Evolutionary conservation across 2,888 invertebrate species (phyloP).

Genomic region (Scrobipalpa costella): DNA sequence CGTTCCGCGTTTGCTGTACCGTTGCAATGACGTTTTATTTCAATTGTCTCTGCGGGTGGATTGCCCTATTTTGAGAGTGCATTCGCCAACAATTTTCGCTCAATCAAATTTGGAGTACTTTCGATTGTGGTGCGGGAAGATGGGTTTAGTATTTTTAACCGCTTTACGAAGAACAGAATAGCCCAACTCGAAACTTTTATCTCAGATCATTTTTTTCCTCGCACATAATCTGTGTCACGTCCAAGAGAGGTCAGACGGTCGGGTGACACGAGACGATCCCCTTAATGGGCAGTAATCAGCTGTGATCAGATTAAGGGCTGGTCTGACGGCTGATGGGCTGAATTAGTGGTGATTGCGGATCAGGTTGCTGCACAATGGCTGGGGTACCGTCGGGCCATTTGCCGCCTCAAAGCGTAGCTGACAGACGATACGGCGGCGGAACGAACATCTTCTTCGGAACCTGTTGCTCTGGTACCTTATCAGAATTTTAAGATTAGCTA

Average conservation of each 20-base stretch:
- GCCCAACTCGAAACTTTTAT: background rate
- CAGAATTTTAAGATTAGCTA: too few species aligned
- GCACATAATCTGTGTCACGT: slow-evolving; percentile 1
- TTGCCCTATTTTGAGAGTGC: slow-evolving; percentile 72
- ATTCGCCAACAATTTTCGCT: slow-evolving; percentile 60
- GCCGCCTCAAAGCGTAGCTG: slow-evolving; percentile 39
- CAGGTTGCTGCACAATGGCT: slow-evolving; percentile 46
- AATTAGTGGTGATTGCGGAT: slow-evolving; percentile 67
- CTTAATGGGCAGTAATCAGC: slow-evolving; percentile 52
- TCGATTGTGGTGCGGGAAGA: slow-evolving; percentile 41
- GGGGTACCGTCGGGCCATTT: slow-evolving; percentile 37
- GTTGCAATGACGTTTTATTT: slow-evolving; percentile 65
- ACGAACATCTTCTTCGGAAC: slow-evolving; percentile 18
- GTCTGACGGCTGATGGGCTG: slow-evolving; percentile 58
- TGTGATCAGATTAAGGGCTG: slow-evolving; percentile 49
- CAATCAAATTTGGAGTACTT: slow-evolving; percentile 60
- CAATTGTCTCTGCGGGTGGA: slow-evolving; percentile 76
- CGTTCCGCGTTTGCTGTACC: slow-evolving; percentile 39
- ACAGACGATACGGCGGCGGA: slow-evolving; percentile 25
- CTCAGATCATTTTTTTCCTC: background rate
- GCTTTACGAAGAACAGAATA: background rate
- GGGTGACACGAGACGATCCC: slow-evolving; percentile 32
- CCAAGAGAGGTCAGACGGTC: slow-evolving; percentile 32
- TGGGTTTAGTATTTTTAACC: slow-evolving; percentile 26
- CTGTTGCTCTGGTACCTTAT: slow-evolving; percentile 23